These are phyloP conservation scores for Arctopsyche grandis DNA, from an alignment of 1,140 invertebrate genomes.

Conservation along the genomic window DNA sequence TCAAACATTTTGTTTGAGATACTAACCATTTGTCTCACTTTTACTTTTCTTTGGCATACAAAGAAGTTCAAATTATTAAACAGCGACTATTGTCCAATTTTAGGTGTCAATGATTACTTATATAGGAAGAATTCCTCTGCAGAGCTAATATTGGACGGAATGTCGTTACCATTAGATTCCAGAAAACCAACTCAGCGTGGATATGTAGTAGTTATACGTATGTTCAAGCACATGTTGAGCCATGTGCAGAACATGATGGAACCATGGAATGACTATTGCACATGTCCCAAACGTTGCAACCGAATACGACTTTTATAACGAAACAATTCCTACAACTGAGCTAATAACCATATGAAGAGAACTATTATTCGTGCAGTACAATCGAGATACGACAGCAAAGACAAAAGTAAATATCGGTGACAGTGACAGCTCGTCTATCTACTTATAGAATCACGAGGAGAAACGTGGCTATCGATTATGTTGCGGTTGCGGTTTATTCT, in stretches of 20 bases:
- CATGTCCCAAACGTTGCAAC: neutral
- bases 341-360: too few species aligned
- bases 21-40: neutral
- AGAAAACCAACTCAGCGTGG: neutral
- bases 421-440: too few species aligned
- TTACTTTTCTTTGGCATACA: neutral
- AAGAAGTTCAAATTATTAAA: neutral
- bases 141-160: neutral
- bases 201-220: neutral
- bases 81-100: neutral
- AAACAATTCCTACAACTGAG: too few species aligned
- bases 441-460: too few species aligned
- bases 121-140: neutral
- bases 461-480: neutral
- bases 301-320: neutral
- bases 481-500: constrained; percentile 3
- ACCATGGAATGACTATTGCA: neutral
- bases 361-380: too few species aligned
- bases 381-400: too few species aligned
- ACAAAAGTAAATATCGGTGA: too few species aligned
- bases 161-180: constrained; percentile 15
- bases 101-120: neutral
- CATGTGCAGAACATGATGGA: constrained; percentile 10
- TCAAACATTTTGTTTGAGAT: neutral
- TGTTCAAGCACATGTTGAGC: constrained; percentile 3